phyloP scores from a whole-genome alignment of 2,888 invertebrate species.

The Hirtodrosophila histrioides region DNA sequence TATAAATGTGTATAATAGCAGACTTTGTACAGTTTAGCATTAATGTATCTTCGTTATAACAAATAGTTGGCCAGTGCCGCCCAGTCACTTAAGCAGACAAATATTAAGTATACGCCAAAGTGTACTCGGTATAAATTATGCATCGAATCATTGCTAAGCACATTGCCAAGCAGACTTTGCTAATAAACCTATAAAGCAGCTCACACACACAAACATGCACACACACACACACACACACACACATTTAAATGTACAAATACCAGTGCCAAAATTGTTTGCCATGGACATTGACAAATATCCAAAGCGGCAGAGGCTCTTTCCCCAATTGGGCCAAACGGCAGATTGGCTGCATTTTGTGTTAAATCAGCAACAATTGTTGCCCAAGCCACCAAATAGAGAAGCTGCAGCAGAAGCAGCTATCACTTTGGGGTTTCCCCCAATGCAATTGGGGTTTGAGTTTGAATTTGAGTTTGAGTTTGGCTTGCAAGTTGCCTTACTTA shows the following conservation, averaged over 20 bases:
- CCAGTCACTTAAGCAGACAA: slow-evolving; percentile 26
- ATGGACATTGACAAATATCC: slow-evolving; percentile 70
- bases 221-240: slow-evolving; percentile 10
- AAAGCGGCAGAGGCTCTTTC: slow-evolving; percentile 38
- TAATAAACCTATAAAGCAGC: slow-evolving; percentile 53
- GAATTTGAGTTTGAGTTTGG: slow-evolving; percentile 26
- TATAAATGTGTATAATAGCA: no score
- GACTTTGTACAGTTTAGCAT: no score
- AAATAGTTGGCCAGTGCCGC: slow-evolving; percentile 6
- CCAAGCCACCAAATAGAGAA: slow-evolving; percentile 43
- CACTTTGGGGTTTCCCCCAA: slow-evolving; percentile 51
- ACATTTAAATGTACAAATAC: slow-evolving; percentile 8
- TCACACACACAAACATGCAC: slow-evolving; percentile 14
- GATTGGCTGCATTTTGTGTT: slow-evolving; percentile 76
- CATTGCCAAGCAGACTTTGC: slow-evolving; percentile 47
- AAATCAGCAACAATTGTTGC: slow-evolving; percentile 75
- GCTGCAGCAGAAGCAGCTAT: slow-evolving; percentile 42
- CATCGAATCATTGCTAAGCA: slow-evolving; percentile 36
- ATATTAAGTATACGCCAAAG: slow-evolving; percentile 41
- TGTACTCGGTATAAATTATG: slow-evolving; percentile 45
- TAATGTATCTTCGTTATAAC: not conserved
- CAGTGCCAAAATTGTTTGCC: slow-evolving; percentile 50
- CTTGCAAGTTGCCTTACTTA: no score
- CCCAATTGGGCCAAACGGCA: slow-evolving; percentile 25
- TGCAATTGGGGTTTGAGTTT: slow-evolving; percentile 27